These are phyloP conservation scores for Clarias gariepinus DNA, from an alignment of 2,113 vertebrate species.

Conservation along the genomic window DNA sequence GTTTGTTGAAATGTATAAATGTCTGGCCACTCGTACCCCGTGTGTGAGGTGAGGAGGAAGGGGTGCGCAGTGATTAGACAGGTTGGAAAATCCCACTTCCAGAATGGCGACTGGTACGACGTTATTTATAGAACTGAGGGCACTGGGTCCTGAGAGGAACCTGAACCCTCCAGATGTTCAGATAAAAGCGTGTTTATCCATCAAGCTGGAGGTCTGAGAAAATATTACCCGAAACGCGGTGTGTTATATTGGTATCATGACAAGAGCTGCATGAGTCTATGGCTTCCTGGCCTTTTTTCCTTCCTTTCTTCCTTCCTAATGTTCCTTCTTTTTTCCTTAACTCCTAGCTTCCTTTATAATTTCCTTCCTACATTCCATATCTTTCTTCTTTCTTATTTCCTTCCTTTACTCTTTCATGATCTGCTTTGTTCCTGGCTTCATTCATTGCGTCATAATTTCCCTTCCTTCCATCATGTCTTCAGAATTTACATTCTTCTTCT, in stretches of 20 bases:
- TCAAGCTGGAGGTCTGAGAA: neutral
- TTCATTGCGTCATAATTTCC: too few relatives aligned
- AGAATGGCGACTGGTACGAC: too few relatives aligned
- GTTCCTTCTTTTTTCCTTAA: too few relatives aligned
- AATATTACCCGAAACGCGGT: neutral
- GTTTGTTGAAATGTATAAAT: neutral
- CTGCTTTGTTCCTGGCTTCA: too few relatives aligned
- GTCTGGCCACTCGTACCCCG: neutral
- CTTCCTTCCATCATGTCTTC: too few relatives aligned
- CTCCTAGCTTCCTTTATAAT: too few relatives aligned
- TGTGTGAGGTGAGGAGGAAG: neutral
- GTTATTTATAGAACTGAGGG: neutral
- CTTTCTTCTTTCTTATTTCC: too few relatives aligned
- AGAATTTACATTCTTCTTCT: too few relatives aligned
- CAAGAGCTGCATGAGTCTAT: neutral
- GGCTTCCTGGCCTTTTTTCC: too few relatives aligned
- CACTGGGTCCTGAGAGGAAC: neutral
- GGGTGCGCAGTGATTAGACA: neutral
- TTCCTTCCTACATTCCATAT: too few relatives aligned
- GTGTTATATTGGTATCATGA: neutral
- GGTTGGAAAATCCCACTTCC: neutral
- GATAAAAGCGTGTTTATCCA: neutral
- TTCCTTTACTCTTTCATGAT: too few relatives aligned
- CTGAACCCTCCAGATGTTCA: neutral
- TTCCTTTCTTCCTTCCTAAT: too few relatives aligned